Base-by-base conservation (phyloP, 2,113 vertebrate species). In the Phasianus colchicus region DNA sequence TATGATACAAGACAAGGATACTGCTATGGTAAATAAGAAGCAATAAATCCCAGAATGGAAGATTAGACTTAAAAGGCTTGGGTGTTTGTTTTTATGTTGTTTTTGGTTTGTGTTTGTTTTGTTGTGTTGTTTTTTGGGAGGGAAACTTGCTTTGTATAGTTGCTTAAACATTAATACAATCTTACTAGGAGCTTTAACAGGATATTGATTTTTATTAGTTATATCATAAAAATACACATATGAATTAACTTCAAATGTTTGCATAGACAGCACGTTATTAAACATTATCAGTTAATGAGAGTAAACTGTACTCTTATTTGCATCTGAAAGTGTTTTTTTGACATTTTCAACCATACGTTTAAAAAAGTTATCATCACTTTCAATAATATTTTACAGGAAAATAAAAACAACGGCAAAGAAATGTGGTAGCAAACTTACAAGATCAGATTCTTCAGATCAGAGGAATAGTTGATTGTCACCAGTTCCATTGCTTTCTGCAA, bases 381-480 rank as follows among this genome's bases (percentile, higher is more conserved):
- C 52, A 54, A 30, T 30, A 54, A 54, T 29, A 50, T 54, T 54
- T 30, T 54, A 54, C 52, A 54, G 27, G 72, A 45, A 73, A 55
- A 64, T 18, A n/a, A 58, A n/a, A 58, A 16, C 4, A 36, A 32
- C 25, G 50, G 13, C 34, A 60, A 70, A 47, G 5, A 40, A n/a
- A 20, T 20, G 38, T 45, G 60, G 22, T 38, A 75, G 12, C 22
- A 84, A 95, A 97, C 99, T 98, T 98, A 99, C 99, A 99, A 98
- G 97, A 99, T 99, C 95, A 99, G 98, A 98, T 99, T 99, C 98
- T 99, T 99, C 98, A 99, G 98, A 98, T 99, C 99, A 96, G 99
- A 99, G 90, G 99, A 99, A 97, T 99, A 99, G 98, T 99, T 99
- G 97, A 99, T 99, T 96, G 99, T 99, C 98, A 99, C 99, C 95